Evolutionary conservation across 2,797 vertebrate genomes (phyloP).

Genomic region (Alectoris magna): DNA sequence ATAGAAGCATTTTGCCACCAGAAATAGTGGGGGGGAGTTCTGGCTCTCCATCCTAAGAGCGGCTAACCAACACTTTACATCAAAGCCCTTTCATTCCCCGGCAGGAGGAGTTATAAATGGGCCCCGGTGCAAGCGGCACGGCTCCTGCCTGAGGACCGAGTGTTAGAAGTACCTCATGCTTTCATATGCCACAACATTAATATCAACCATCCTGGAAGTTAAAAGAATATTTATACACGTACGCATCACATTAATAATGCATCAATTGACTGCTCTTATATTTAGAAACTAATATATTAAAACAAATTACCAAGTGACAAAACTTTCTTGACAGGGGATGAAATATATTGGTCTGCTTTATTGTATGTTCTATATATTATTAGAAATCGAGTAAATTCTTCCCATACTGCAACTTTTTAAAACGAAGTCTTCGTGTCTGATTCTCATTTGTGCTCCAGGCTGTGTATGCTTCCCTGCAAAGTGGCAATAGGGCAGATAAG

Average conservation of each 20-base stretch:
- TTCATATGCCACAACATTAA: constrained; percentile 45
- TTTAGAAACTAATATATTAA: constrained; percentile 61
- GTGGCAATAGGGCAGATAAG: not conserved
- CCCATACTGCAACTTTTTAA: constrained; percentile 31
- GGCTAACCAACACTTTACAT: constrained; percentile 55
- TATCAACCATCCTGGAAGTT: constrained; percentile 49
- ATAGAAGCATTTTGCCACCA: not conserved
- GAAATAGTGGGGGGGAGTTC: not conserved
- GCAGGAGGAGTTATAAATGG: constrained; percentile 53
- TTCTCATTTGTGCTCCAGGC: not conserved
- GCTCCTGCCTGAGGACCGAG: not conserved
- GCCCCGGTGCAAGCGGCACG: not conserved
- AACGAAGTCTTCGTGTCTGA: not conserved
- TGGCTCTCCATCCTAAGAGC: constrained; percentile 14
- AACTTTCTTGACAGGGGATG: constrained; percentile 39
- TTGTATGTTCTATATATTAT: constrained; percentile 26
- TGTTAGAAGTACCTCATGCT: not conserved
- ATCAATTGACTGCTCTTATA: constrained; percentile 32
- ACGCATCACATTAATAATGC: constrained; percentile 58
- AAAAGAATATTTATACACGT: constrained; percentile 62
- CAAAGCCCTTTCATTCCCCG: constrained; percentile 35
- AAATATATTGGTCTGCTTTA: constrained; percentile 34
- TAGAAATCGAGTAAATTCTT: constrained; percentile 56
- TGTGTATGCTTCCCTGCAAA: not conserved
- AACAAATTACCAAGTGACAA: constrained; percentile 67